Percentiles rank a stretch among this genome's conserved stretches.
phyloP scores from a whole-genome alignment of 2,888 invertebrate species.

The Eristalis tenax region DNA sequence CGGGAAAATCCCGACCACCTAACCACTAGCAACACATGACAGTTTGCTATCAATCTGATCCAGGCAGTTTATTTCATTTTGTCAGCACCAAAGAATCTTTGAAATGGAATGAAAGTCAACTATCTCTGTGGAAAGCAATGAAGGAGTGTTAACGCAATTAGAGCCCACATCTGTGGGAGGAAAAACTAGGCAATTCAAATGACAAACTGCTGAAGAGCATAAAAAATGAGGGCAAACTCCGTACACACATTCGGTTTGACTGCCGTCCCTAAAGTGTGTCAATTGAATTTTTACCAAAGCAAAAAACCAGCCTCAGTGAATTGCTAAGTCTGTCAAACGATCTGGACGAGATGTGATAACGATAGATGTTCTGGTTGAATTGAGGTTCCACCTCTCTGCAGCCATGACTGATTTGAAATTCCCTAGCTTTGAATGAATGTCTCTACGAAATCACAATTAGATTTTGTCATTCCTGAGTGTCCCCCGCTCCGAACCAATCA shows the following conservation, averaged over 20 bases:
- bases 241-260: background rate
- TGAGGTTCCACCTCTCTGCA: background rate
- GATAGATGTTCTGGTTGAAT: background rate
- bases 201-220: background rate
- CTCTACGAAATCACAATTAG: background rate
- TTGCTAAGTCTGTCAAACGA: background rate
- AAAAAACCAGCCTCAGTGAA: background rate
- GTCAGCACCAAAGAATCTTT: background rate
- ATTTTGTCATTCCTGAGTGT: background rate
- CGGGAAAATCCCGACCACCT: background rate
- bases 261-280: background rate
- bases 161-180: background rate
- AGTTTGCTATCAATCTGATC: background rate
- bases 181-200: background rate
- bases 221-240: background rate
- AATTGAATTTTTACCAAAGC: background rate
- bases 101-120: background rate
- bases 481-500: background rate
- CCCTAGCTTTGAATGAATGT: background rate
- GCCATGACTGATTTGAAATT: background rate
- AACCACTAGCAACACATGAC: background rate
- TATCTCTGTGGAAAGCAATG: background rate
- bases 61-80: background rate
- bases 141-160: background rate
- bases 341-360: background rate